phyloP scores from a whole-genome alignment of 2,888 invertebrate species.

The Ligdia adustata region DNA sequence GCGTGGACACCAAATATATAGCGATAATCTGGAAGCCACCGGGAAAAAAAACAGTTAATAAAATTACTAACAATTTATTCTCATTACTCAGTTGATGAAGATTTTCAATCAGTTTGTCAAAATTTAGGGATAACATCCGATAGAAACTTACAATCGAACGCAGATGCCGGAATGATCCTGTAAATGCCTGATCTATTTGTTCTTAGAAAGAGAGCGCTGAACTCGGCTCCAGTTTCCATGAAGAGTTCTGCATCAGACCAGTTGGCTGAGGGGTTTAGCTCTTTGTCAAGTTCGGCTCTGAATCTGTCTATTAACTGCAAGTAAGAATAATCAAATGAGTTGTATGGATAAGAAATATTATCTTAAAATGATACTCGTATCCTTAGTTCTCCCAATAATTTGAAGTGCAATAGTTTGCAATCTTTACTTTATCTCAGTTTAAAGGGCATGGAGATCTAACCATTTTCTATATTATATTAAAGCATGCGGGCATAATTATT shows the following conservation, averaged over 20 bases:
- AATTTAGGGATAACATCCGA: neutral
- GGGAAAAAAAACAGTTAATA: too few relatives aligned
- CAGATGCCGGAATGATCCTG: slow-evolving; percentile 48
- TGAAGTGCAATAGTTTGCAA: too few relatives aligned
- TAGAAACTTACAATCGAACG: slow-evolving; percentile 52
- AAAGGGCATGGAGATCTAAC: too few relatives aligned
- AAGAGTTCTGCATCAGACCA: slow-evolving; percentile 59
- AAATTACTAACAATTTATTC: too few relatives aligned
- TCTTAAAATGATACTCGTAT: neutral
- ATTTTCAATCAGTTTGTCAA: too few relatives aligned
- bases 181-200: slow-evolving; percentile 51
- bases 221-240: slow-evolving; percentile 60
- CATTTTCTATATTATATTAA: too few relatives aligned
- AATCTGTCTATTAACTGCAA: slow-evolving; percentile 59
- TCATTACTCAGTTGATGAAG: too few relatives aligned
- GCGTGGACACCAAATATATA: too few relatives aligned
- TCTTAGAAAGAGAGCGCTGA: slow-evolving; percentile 55
- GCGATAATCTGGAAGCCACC: too few relatives aligned
- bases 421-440: too few relatives aligned
- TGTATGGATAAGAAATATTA: neutral
- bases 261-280: slow-evolving; percentile 46
- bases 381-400: neutral
- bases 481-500: too few relatives aligned
- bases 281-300: slow-evolving; percentile 43
- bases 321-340: neutral